A percentile compares a stretch with the other conserved stretches of the same genome.
Evolutionary conservation across 1,140 invertebrate genomes (phyloP).

Genomic region (Aporrectodea caliginosa): DNA sequence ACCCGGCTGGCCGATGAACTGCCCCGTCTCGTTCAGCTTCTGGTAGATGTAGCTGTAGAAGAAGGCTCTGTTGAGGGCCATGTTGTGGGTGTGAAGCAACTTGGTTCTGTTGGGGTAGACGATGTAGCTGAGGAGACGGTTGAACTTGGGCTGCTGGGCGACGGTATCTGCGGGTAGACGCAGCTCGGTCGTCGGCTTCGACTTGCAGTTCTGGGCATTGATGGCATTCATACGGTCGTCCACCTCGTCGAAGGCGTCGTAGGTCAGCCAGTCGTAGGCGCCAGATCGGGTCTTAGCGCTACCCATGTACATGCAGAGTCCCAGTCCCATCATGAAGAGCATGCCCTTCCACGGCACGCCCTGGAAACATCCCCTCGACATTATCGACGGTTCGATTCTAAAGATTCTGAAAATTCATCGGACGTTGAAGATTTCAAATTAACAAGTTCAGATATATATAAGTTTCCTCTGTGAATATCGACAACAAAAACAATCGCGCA

Average conservation of each 20-base stretch:
- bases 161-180: constrained; percentile 77
- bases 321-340: not conserved
- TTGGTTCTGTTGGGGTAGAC: constrained; percentile 91
- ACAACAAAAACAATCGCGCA: not conserved
- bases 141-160: constrained; percentile 88
- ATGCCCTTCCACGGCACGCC: not conserved
- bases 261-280: constrained; percentile 52
- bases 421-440: not conserved
- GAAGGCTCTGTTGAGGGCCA: constrained; percentile 88
- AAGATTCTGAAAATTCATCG: not conserved
- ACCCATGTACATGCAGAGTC: not conserved
- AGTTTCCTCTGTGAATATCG: not conserved
- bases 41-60: constrained; percentile 88
- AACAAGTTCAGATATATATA: not conserved
- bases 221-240: constrained; percentile 75
- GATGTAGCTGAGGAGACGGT: constrained; percentile 90
- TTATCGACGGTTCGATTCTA: not conserved
- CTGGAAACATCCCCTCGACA: not conserved
- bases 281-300: not conserved
- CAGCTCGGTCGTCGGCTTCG: constrained; percentile 77
- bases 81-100: constrained; percentile 88
- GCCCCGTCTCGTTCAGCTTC: constrained; percentile 48
- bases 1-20: constrained; percentile 81
- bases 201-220: constrained; percentile 75
- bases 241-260: constrained; percentile 84